These are phyloP conservation scores for Scomberomorus guttatus DNA, from an alignment of 2,797 vertebrate species.

Conservation along the genomic window DNA sequence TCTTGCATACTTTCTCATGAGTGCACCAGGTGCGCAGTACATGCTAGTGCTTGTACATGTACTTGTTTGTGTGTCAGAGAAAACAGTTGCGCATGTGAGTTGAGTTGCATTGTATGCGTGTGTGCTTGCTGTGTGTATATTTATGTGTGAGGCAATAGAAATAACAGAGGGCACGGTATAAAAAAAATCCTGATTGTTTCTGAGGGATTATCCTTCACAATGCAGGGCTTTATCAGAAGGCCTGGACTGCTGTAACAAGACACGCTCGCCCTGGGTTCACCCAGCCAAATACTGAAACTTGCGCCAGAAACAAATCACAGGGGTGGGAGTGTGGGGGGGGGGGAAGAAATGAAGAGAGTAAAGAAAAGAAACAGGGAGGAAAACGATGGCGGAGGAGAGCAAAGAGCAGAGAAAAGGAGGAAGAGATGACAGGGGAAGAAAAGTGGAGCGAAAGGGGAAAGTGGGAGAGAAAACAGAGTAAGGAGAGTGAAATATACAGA, in stretches of 20 bases:
- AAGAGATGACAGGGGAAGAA: conserved; percentile 29
- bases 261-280: conserved; percentile 72
- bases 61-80: conserved; percentile 49
- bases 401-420: conserved; percentile 29
- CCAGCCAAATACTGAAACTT: conserved; percentile 60
- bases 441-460: conserved; percentile 41
- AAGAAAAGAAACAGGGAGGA: conserved; percentile 45
- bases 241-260: conserved; percentile 78
- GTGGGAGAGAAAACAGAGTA: conserved; percentile 35
- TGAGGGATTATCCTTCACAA: conserved; percentile 79
- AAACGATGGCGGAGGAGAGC: conserved; percentile 25
- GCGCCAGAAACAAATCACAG: conserved; percentile 50
- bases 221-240: conserved; percentile 74
- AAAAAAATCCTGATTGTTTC: conserved; percentile 78
- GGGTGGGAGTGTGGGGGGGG: too few relatives aligned
- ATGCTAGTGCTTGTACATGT: conserved; percentile 71
- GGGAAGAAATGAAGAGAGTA: conserved; percentile 30
- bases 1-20: conserved; percentile 74
- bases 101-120: conserved; percentile 12
- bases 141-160: conserved; percentile 45
- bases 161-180: conserved; percentile 57
- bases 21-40: conserved; percentile 39
- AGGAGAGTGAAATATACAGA: conserved; percentile 39
- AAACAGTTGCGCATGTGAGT: conserved; percentile 36
- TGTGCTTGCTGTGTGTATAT: conserved; percentile 24